Conservation (phyloP, 2,888 invertebrate species). For the Aspidiotus rigidus region DNA sequence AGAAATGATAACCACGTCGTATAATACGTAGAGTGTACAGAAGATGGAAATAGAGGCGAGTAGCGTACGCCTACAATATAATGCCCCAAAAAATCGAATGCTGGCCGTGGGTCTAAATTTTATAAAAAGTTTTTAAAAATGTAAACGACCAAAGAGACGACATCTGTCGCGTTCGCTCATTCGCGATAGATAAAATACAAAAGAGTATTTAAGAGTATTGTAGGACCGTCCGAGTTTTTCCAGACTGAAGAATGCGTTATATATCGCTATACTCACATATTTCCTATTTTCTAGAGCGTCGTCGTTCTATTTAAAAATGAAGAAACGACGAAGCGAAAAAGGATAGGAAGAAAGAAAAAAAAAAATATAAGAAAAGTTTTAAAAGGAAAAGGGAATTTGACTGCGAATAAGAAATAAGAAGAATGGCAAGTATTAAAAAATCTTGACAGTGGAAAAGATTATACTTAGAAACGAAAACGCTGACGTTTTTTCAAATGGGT, state of each 20-base stretch:
- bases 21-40: too few species aligned
- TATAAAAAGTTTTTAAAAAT: neutral
- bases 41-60: too few species aligned
- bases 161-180: neutral
- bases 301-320: neutral
- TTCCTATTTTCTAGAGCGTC: too few species aligned
- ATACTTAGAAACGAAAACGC: constrained; percentile 33
- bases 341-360: neutral
- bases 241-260: too few species aligned
- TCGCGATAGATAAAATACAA: neutral
- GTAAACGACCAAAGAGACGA: neutral
- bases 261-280: too few species aligned
- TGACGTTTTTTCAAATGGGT: constrained; percentile 37
- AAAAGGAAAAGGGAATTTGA: constrained; percentile 22
- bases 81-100: too few species aligned
- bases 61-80: too few species aligned
- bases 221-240: too few species aligned
- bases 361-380: constrained; percentile 4
- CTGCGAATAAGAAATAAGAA: constrained; percentile 30
- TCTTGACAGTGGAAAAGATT: constrained; percentile 30
- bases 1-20: too few species aligned
- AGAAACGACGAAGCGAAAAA: neutral
- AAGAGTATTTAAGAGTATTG: too few species aligned
- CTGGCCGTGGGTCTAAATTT: neutral
- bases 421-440: constrained; percentile 31